Evolutionary conservation across 2,113 vertebrate genomes (phyloP), one percentile per base, ranked within the genome.

Genomic region (Hypanus sabinus): DNA sequence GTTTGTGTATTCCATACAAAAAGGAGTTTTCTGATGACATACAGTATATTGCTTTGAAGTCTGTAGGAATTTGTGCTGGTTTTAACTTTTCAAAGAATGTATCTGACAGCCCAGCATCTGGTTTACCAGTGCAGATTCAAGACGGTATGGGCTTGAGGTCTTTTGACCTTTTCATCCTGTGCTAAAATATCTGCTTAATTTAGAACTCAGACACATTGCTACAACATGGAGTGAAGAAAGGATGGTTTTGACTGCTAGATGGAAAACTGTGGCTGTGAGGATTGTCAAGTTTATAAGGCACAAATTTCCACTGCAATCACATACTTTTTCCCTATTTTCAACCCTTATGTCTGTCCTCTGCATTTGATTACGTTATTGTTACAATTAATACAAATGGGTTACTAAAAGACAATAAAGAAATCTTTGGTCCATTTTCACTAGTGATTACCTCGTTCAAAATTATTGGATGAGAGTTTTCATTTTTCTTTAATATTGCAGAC

Each of bases 391-490:
- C 81, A 65, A 33, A 65, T 9, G 16, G 62, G 5, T 6, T 65
- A 65, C n/a, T 33, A 33, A 1, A 30, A 5, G 60, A 68, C 60
- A 22, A 68, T 68, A 7, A 65, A n/a, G 24, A 60, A 88, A 90
- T 65, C 11, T 55, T 88, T 88, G 20, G 6, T 60, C 27, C 57
- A 70, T 73, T 73, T 73, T 12, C 0, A 20, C 60, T 18, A 18
- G 24, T 57, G 20, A 16, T 73, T 93, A 22, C 27, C 12, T 71
- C 22, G n/a, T 73, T 93, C 33, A 55, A 30, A 30, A 16, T 94
- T 94, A 1, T 94, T n/a, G 22, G 14, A 93, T 95, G 95, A 36
- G 95, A 76, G 11, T 90, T 1, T 18, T 8, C 3, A 65, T 65
- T 38, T 93, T 46, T 55, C 24, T 94, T 57, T 7, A 68, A 36